phyloP scores from a whole-genome alignment of 2,113 vertebrate genomes.

The Ceuthmochares aereus region DNA sequence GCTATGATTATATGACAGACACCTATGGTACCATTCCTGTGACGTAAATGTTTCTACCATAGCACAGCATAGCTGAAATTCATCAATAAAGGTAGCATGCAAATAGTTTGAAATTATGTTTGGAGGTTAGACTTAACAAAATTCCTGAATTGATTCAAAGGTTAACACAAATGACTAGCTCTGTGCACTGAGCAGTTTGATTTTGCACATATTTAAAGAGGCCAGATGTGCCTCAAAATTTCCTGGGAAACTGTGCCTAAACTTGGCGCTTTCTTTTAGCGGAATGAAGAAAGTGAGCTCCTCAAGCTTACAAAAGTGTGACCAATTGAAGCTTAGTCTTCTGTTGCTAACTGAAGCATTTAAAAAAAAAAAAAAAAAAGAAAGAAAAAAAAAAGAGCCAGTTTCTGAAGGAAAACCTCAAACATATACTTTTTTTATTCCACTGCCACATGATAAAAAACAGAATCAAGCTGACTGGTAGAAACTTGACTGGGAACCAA shows the following conservation, averaged over 20 bases:
- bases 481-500: slow-evolving; percentile 76
- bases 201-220: background rate
- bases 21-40: background rate
- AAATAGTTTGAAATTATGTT: background rate
- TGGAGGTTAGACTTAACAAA: background rate
- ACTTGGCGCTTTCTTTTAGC: slow-evolving; percentile 42
- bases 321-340: slow-evolving; percentile 65
- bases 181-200: background rate
- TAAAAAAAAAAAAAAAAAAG: no score
- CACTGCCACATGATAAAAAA: slow-evolving; percentile 76
- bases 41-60: background rate
- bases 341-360: slow-evolving; percentile 69
- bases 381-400: slow-evolving; percentile 50
- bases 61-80: background rate
- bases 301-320: slow-evolving; percentile 66
- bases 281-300: slow-evolving; percentile 49
- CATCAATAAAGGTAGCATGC: background rate
- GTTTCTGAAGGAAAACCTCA: slow-evolving; percentile 64
- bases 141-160: slow-evolving; percentile 19
- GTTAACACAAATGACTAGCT: slow-evolving; percentile 36
- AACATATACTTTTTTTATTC: slow-evolving; percentile 67
- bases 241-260: slow-evolving; percentile 48
- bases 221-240: slow-evolving; percentile 43
- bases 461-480: slow-evolving; percentile 77
- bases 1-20: background rate